Base-by-base conservation (phyloP, 2,888 invertebrate species). In the Dolomedes plantarius region DNA sequence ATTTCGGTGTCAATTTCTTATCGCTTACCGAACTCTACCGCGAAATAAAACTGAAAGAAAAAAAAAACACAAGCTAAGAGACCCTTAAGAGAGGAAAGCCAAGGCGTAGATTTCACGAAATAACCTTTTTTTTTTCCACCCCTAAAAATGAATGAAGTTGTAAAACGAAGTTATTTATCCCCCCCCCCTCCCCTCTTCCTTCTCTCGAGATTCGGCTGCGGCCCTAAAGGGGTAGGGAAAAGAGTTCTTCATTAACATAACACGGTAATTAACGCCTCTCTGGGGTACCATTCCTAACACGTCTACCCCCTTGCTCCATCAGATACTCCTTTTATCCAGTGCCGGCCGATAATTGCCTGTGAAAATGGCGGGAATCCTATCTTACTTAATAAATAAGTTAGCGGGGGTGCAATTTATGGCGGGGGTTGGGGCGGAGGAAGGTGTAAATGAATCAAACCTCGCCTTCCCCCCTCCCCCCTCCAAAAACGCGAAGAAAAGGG, bases 231-330 rank as follows among this genome's bases (percentile, higher is more conserved):
- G 32, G 67, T 32, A 29, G 27, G 19, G 19, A n/a, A 19, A 7
- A 67, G 23, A 7, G 32, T 32, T 32, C 82, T 87, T 87, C 77
- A 87, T 87, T 87, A 87, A 39, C 82, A 78, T 72, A 85, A 85
- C 82, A 62, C 68, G 23, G 80, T 87, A 87, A 87, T 87, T 87
- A 87, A 85, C 80, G 73, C 79, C 72, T 85, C 87, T 79, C 77
- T 41, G 72, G 76, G 56, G 74, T 23, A 23, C 32, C 32, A 67
- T 62, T 74, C 31, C 50, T 29, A 50, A 27, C 32, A n/a, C n/a
- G n/a, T n/a, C n/a, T n/a, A n/a, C n/a, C n/a, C 29, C 50, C 27
- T 28, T n/a, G 13, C 46, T 46, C 31, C 56, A 71, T 41, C 71
- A 39, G 39, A 36, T 39, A 36, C 28, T 46, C 39, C 50, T 67